A percentile compares a stretch with the other conserved stretches of the same genome.
These are phyloP conservation scores for Todiramphus saurophagus DNA, from an alignment of 2,113 vertebrate genomes.

Conservation along the genomic window DNA sequence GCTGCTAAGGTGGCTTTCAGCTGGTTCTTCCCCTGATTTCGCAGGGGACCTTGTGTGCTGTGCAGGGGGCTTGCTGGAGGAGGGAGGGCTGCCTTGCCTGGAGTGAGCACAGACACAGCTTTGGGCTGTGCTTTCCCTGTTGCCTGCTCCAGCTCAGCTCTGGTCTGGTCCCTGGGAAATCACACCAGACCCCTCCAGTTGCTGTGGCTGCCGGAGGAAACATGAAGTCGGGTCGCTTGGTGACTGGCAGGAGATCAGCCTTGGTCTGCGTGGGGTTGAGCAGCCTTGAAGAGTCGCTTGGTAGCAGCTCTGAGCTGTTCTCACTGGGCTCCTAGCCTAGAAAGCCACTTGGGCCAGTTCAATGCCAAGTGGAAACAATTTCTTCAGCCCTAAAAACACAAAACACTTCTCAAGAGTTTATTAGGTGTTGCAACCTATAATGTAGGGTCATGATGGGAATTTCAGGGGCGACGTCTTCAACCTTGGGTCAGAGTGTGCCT, in stretches of 20 bases:
- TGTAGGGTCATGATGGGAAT: not conserved
- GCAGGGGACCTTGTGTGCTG: not conserved
- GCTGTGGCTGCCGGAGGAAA: not conserved
- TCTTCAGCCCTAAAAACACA: not conserved
- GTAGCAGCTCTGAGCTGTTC: not conserved
- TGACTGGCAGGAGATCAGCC: accelerated
- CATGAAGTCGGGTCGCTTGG: accelerated
- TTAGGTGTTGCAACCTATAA: accelerated
- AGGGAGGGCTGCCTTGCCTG: not conserved
- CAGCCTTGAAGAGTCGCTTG: not conserved
- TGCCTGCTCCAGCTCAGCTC: not conserved
- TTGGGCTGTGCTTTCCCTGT: not conserved
- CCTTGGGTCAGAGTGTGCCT: not conserved
- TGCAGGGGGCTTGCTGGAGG: not conserved
- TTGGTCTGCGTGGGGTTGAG: not conserved
- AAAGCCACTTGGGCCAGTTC: not conserved
- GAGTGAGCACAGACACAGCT: accelerated
- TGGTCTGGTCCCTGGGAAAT: not conserved
- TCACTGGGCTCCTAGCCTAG: not conserved
- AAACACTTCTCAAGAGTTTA: accelerated
- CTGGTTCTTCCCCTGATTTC: accelerated
- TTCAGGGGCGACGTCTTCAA: conserved; percentile 7
- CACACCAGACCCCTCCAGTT: accelerated
- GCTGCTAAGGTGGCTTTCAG: not conserved
- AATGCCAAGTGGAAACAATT: not conserved